A percentile compares a stretch with the other conserved stretches of the same genome.
These are phyloP conservation scores for Tachyglossus aculeatus DNA, from an alignment of 2,797 vertebrate genomes.

Conservation along the genomic window DNA sequence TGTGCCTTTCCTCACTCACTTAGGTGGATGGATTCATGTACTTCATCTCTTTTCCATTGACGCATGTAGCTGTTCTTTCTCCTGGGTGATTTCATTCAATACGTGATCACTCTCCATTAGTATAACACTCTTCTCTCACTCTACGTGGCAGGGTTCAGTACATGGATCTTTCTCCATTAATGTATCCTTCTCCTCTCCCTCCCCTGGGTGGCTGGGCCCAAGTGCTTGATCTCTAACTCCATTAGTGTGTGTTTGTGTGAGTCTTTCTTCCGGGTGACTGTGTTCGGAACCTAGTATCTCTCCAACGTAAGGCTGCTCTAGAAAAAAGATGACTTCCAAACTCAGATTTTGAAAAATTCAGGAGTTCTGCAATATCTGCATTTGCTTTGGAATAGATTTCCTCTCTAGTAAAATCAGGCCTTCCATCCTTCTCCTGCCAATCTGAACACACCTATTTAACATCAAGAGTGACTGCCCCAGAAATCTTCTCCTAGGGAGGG, in stretches of 20 bases:
- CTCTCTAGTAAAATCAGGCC: too few relatives aligned
- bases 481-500: too few relatives aligned
- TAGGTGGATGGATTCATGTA: not conserved
- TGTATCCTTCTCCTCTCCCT: not conserved
- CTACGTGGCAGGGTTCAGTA: not conserved
- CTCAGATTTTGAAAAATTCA: not conserved
- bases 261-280: not conserved
- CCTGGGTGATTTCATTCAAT: not conserved
- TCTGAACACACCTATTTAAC: too few relatives aligned
- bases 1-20: accelerated
- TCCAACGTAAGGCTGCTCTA: not conserved
- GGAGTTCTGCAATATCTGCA: not conserved
- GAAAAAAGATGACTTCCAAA: not conserved
- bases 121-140: not conserved
- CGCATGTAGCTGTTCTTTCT: not conserved
- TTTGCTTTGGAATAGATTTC: not conserved
- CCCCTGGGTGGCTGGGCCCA: not conserved
- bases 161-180: not conserved
- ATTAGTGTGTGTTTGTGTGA: not conserved
- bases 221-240: not conserved
- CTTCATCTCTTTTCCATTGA: accelerated
- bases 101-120: not conserved
- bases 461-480: too few relatives aligned
- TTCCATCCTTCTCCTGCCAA: too few relatives aligned
- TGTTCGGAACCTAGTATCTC: not conserved